These are phyloP conservation scores for Carassius gibelio DNA, from an alignment of 2,113 vertebrate genomes.

Conservation along the genomic window DNA sequence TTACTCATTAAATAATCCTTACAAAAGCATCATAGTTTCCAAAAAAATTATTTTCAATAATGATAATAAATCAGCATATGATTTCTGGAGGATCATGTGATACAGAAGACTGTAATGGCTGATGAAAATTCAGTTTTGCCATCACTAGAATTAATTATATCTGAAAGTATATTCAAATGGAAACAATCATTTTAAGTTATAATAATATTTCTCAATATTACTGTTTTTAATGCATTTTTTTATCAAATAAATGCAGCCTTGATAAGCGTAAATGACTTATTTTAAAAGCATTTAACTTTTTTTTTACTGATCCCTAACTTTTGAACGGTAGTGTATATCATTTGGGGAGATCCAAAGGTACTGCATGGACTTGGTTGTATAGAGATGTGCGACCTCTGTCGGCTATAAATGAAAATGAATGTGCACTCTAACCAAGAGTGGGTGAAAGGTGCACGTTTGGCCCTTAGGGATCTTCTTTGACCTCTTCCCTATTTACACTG, in stretches of 20 bases:
- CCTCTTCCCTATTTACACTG: neutral
- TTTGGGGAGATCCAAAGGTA: neutral
- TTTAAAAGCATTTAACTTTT: neutral
- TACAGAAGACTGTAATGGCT: neutral
- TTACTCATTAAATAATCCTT: no score
- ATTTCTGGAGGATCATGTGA: neutral
- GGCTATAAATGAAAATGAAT: neutral
- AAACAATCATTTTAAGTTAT: neutral
- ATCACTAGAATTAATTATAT: neutral
- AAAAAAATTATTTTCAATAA: neutral
- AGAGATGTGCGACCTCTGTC: neutral
- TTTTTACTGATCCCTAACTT: neutral
- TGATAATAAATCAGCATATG: neutral
- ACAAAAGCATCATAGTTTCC: neutral
- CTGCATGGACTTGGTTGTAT: neutral
- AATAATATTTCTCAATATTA: neutral
- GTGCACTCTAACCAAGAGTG: neutral
- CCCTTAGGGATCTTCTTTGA: constrained; percentile 20
- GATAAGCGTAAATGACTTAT: neutral
- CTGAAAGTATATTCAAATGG: neutral
- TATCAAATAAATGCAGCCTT: neutral
- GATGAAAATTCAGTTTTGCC: neutral
- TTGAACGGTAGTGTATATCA: neutral
- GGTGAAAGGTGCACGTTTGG: neutral
- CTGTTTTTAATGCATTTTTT: neutral